A percentile compares a stretch with the other conserved stretches of the same genome.
These are phyloP conservation scores for Gnathonemus longibarbis DNA, from an alignment of 2,113 vertebrate genomes.

Conservation along the genomic window DNA sequence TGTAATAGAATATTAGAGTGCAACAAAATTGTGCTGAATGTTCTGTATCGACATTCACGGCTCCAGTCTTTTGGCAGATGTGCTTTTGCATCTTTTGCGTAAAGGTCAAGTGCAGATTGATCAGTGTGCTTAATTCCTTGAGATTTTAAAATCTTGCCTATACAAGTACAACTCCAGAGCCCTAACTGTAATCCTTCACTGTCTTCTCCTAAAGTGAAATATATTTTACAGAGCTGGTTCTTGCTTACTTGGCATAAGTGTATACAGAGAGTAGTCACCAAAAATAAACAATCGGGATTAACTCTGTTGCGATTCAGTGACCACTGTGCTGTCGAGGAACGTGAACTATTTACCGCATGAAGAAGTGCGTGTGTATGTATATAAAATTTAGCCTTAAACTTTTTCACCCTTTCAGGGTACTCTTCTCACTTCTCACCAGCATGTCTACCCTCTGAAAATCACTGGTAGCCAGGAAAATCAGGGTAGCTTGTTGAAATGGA, in stretches of 20 bases:
- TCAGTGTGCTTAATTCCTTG: not conserved
- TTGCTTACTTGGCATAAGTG: not conserved
- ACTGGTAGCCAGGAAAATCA: not conserved
- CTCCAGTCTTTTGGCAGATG: not conserved
- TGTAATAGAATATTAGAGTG: not conserved
- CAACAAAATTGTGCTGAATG: not conserved
- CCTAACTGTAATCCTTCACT: not conserved
- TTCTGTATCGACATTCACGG: not conserved
- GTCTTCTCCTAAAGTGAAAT: not conserved
- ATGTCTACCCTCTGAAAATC: not conserved
- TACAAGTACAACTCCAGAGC: not conserved
- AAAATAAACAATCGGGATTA: not conserved
- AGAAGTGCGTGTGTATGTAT: not conserved
- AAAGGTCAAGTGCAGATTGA: not conserved
- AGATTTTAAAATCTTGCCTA: not conserved
- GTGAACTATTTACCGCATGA: not conserved
- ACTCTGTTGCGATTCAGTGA: not conserved
- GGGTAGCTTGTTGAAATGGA: not conserved
- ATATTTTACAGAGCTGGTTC: not conserved
- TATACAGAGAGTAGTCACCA: not conserved
- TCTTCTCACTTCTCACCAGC: not conserved
- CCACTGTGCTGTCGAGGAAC: not conserved
- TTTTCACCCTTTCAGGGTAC: not conserved
- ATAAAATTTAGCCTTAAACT: not conserved
- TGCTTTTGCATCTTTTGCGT: not conserved